Base-by-base conservation (phyloP, 2,113 vertebrate genomes). In the Xiphorhynchus elegans region DNA sequence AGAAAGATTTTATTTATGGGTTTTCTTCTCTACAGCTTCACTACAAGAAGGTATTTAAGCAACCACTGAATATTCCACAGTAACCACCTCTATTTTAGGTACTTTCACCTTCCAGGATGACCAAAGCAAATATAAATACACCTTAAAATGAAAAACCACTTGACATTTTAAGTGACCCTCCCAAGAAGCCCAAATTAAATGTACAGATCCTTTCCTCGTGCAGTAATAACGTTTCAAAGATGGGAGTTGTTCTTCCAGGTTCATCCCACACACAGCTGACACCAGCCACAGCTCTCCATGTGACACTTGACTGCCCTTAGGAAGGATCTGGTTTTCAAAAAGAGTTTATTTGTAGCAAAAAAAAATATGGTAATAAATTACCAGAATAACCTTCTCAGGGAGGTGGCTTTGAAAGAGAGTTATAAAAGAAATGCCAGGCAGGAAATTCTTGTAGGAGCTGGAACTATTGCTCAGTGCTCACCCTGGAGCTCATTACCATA, bases 251-350 rank as follows among this genome's bases (percentile, higher is more conserved):
- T 13, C 24, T 60, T n/a, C 21, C 66, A 60, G 35, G 12, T 49
- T 46, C 37, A 52, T 62, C 59, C 40, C 40, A 40, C 40, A 40
- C 13, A 10, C 40, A 40, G 92, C 92, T 72, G 91, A 90, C 91
- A 96, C 88, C 93, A 94, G 89, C 94, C 95, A 55, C 50, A 97
- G 94, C 96, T 95, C 88, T 62, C 68, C 11, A 23, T 87, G 79
- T 96, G 97, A 97, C 96, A 98, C 96, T 96, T 72, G 53, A 87
- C 86, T 97, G 96, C 95, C 96, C 95, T 96, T 28, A 95, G 68
- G 33, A 94, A 67, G 74, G 88, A 79, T 87, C 67, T 93, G 87
- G 46, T 91, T 95, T 87, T 85, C 73, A 93, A 93, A 97, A 96
- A 39, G 8, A 35, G 37, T 75, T 87, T 89, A 77, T 96, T 95